Evolutionary conservation across 1,140 invertebrate genomes (phyloP), one percentile per base, ranked within the genome.

Genomic region (Heterodera schachtii): DNA sequence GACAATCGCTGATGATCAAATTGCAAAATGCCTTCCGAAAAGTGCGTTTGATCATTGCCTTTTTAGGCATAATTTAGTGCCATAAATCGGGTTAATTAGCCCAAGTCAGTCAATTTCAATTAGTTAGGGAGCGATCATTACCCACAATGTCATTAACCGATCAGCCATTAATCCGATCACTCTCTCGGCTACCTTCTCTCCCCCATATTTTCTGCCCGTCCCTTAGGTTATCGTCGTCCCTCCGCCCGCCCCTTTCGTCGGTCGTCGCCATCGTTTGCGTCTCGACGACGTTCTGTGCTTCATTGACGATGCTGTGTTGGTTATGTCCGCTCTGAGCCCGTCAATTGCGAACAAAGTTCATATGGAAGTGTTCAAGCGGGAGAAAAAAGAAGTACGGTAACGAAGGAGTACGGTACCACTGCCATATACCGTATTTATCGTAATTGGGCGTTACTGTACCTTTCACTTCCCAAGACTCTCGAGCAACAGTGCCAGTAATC

Each of bases 11-110:
- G 46, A 78, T 88, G 70, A 82, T 84, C 41, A 86, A 86, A 60
- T n/a, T 86, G 67, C 76, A 85, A 41, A 86, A 87, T 73, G 78
- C 86, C 5, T 86, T 86, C 71, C 83, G 86, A 85, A 86, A 86
- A 66, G 86, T 88, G 21, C 46, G 7, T 13, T 21, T 21, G 31
- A 16, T 7, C 46, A 64, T 19, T 31, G 31, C 31, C 31, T 31
- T 31, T 31, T 31, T 31, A 31, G 31, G 31, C 31, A 31, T 31
- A 31, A 31, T 2, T 64, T 64, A 5, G 57, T 31, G 11, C 57
- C 57, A 31, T 0, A 31, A 64, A 64, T 64, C 19, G 57, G 19
- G 2, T 52, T 52, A 6, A 13, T 11, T 31, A 31, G 31, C 31
- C 31, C 31, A 31, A 31, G 31, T 31, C 31, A 31, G 31, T 31